Conservation (phyloP, 2,888 invertebrate genomes). For the Nematopogon swammerdamellus region DNA sequence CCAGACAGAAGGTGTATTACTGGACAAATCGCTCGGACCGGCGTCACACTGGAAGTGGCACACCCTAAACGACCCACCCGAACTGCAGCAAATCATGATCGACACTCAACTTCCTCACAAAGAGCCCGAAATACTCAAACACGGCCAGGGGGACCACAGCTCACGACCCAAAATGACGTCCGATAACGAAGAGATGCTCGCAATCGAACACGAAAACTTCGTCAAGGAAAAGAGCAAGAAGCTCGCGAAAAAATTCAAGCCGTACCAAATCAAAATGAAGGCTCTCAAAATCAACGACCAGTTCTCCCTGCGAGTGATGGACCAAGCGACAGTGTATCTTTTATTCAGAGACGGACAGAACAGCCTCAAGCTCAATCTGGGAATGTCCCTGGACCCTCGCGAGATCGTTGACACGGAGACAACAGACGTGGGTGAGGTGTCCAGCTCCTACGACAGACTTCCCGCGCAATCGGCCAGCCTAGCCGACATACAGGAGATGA, state of each 20-base stretch:
- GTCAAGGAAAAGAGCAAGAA: slow-evolving; percentile 43
- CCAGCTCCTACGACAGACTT: slow-evolving; percentile 20
- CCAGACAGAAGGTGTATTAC: slow-evolving; percentile 44
- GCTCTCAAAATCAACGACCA: slow-evolving; percentile 43
- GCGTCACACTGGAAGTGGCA: slow-evolving; percentile 49
- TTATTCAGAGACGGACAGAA: slow-evolving; percentile 36
- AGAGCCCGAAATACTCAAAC: slow-evolving; percentile 31
- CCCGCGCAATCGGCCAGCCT: slow-evolving; percentile 32
- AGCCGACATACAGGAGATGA: slow-evolving; percentile 28
- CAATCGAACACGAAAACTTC: slow-evolving; percentile 43
- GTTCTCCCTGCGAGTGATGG: slow-evolving; percentile 37
- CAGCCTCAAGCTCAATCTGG: slow-evolving; percentile 38
- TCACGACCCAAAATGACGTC: slow-evolving; percentile 12
- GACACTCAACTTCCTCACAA: slow-evolving; percentile 39
- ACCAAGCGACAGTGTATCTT: slow-evolving; percentile 38
- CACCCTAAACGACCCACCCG: slow-evolving; percentile 41
- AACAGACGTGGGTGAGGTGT: slow-evolving; percentile 29
- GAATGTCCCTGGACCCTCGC: slow-evolving; percentile 49
- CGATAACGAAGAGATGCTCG: slow-evolving; percentile 40
- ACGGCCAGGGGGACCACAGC: slow-evolving; percentile 19
- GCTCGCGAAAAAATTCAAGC: slow-evolving; percentile 33
- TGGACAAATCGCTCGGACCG: slow-evolving; percentile 37
- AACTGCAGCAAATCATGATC: slow-evolving; percentile 45
- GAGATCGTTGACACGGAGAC: slow-evolving; percentile 44
- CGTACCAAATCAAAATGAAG: slow-evolving; percentile 46